phyloP scores from a whole-genome alignment of 2,888 invertebrate genomes.

The Limnephilus rhombicus region DNA sequence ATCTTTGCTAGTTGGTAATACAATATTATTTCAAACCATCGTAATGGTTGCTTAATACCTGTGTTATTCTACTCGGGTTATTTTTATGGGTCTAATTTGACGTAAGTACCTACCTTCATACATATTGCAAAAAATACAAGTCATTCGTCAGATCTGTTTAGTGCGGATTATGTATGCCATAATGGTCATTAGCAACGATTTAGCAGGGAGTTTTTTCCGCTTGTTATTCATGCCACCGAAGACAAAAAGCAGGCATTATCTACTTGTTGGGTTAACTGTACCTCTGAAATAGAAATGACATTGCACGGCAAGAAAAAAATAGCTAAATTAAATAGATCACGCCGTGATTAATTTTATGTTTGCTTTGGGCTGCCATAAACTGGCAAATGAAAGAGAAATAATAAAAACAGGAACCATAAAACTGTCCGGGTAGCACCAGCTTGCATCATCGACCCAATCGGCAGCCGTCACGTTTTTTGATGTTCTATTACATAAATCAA shows the following conservation, averaged over 20 bases:
- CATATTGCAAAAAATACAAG: background rate
- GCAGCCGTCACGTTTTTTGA: conserved; percentile 30
- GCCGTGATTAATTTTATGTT: background rate
- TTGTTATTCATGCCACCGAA: background rate
- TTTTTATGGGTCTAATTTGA: background rate
- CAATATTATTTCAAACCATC: background rate
- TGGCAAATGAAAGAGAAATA: conserved; percentile 16
- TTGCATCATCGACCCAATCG: background rate
- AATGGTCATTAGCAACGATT: conserved; percentile 14
- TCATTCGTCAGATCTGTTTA: background rate
- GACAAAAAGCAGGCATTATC: background rate
- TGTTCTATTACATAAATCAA: conserved; percentile 31
- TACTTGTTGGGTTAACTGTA: background rate
- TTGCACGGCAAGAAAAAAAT: background rate
- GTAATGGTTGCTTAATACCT: too few relatives aligned
- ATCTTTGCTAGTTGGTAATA: background rate
- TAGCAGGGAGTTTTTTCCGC: background rate
- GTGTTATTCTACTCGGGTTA: background rate
- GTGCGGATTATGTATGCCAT: background rate
- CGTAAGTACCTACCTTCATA: background rate
- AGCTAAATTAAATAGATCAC: background rate
- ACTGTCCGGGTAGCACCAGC: conserved; percentile 10
- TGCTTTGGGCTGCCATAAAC: conserved; percentile 30
- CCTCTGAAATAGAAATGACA: conserved; percentile 39
- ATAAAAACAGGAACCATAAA: background rate